phyloP scores from a whole-genome alignment of 2,888 invertebrate species.

The Bellardia pandia region DNA sequence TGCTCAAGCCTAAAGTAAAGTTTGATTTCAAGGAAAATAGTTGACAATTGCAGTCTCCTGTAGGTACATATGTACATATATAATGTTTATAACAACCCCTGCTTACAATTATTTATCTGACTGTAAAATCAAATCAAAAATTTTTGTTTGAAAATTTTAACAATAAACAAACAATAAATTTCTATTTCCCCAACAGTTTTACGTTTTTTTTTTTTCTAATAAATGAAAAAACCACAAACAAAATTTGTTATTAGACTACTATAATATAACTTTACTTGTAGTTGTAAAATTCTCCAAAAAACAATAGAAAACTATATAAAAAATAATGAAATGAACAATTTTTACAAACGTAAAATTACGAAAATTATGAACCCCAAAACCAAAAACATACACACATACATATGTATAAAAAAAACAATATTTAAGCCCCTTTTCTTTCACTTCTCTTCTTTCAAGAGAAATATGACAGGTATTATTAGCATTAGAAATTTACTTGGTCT shows the following conservation, averaged over 20 bases:
- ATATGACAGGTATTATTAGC: constrained; percentile 17
- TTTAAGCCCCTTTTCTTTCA: no score
- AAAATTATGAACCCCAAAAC: no score
- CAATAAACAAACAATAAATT: constrained; percentile 12
- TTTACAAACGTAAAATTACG: background rate
- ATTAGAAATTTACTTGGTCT: background rate
- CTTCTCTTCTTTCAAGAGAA: background rate
- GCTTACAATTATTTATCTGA: no score
- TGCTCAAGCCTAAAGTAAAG: no score
- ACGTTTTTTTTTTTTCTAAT: no score
- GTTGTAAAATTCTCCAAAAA: background rate
- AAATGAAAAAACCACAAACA: background rate
- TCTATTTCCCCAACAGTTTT: background rate
- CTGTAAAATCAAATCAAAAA: background rate
- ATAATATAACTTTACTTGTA: background rate
- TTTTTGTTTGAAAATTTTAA: background rate
- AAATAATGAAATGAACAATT: constrained; percentile 28
- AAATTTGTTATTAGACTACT: background rate
- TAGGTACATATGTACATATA: no score
- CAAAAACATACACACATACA: no score
- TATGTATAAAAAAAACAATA: background rate
- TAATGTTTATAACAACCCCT: no score
- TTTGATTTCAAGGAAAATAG: no score
- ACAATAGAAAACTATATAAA: constrained; percentile 8
- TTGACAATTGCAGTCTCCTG: no score